Evolutionary conservation across 2,797 vertebrate species (phyloP).

Genomic region (Salmo trutta): DNA sequence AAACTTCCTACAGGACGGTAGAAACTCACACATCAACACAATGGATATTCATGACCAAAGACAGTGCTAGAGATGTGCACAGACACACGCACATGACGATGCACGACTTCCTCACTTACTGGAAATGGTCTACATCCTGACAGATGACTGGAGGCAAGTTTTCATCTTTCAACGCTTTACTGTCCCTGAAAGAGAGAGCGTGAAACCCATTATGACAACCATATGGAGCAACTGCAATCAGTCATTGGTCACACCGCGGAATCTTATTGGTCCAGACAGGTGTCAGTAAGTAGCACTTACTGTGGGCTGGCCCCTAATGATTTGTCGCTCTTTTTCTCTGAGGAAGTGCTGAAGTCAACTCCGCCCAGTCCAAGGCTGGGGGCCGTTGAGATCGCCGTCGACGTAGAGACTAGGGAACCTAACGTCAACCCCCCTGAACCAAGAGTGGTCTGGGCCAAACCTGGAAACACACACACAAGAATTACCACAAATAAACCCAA

Average conservation of each 20-base stretch:
- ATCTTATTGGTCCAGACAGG: background rate
- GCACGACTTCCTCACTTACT: constrained; percentile 81
- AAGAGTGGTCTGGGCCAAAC: constrained; percentile 83
- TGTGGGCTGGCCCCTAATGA: constrained; percentile 87
- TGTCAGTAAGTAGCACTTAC: constrained; percentile 77
- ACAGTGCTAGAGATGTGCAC: background rate
- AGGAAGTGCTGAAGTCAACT: constrained; percentile 93
- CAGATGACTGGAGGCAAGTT: constrained; percentile 93
- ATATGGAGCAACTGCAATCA: too few species aligned
- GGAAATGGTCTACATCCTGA: constrained; percentile 97
- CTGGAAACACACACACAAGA: constrained; percentile 58
- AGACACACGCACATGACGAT: background rate
- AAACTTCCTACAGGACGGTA: constrained; percentile 84
- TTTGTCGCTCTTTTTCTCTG: constrained; percentile 94
- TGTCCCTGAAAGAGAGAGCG: constrained; percentile 78
- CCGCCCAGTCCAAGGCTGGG: constrained; percentile 90
- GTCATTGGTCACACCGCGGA: too few species aligned
- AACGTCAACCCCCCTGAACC: constrained; percentile 69
- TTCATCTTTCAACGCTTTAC: constrained; percentile 98
- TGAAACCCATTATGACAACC: too few species aligned
- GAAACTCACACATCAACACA: background rate
- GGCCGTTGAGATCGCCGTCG: constrained; percentile 57
- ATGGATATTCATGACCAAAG: background rate
- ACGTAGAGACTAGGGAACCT: constrained; percentile 66
- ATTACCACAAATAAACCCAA: background rate